phyloP scores from a whole-genome alignment of 2,888 invertebrate species.

The Imbricaverruca yamaguchii region DNA sequence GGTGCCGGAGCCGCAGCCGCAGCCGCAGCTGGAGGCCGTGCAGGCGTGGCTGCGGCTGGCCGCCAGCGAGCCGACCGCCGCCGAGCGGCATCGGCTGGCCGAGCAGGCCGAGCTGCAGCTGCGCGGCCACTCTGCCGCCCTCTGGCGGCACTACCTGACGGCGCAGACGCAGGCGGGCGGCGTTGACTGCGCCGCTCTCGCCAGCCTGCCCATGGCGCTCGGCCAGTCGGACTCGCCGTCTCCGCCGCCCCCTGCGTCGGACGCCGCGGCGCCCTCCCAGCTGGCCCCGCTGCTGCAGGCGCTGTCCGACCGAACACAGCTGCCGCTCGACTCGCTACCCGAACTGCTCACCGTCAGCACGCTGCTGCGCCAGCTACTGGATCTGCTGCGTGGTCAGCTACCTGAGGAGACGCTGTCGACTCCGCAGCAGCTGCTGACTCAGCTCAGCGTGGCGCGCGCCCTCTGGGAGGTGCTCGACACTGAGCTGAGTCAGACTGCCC shows the following conservation, averaged over 20 bases:
- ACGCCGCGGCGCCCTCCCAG: not conserved
- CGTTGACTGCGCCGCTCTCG: not conserved
- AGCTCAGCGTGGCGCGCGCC: not conserved
- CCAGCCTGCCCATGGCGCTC: no score
- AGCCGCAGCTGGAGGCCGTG: not conserved
- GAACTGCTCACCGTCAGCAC: not conserved
- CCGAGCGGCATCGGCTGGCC: not conserved
- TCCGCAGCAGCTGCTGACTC: constrained; percentile 27
- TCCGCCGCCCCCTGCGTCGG: not conserved
- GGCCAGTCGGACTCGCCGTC: not conserved
- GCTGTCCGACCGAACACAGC: not conserved
- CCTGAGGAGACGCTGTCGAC: constrained; percentile 28
- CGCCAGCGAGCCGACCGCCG: not conserved
- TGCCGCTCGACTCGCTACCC: constrained; percentile 4
- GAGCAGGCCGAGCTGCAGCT: not conserved
- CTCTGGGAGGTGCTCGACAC: constrained; percentile 28
- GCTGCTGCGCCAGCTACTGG: constrained; percentile 26
- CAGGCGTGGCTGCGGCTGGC: not conserved
- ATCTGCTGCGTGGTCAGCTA: constrained; percentile 29
- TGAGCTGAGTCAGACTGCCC: constrained; percentile 35
- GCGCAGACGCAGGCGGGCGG: not conserved
- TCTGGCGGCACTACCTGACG: not conserved
- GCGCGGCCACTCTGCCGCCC: not conserved
- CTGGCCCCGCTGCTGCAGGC: not conserved
- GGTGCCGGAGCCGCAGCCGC: not conserved